phyloP scores from a whole-genome alignment of 2,113 vertebrate species.

The Chionis minor region DNA sequence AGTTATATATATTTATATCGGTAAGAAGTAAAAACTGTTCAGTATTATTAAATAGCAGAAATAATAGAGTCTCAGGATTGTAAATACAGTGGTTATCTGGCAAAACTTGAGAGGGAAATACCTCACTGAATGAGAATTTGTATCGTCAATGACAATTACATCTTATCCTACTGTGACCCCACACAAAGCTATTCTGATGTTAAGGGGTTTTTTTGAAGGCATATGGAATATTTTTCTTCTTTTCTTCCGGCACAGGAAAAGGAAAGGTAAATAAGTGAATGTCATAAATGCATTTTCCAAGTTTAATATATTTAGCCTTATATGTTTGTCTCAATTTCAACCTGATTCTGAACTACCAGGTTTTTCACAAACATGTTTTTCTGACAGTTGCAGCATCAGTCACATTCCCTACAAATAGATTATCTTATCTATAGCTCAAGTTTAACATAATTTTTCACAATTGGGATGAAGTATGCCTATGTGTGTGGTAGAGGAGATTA shows the following conservation, averaged over 20 bases:
- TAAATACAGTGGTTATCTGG: not conserved
- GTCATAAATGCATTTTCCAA: not conserved
- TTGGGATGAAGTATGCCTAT: not conserved
- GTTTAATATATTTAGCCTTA: not conserved
- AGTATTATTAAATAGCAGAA: not conserved
- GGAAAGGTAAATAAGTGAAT: not conserved
- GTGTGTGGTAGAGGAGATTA: not conserved
- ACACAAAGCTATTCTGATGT: not conserved
- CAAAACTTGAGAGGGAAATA: not conserved
- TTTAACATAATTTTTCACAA: slow-evolving; percentile 33
- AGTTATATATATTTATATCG: not conserved
- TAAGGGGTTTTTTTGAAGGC: not conserved
- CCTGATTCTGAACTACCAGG: not conserved
- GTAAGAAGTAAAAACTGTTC: not conserved
- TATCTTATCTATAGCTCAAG: not conserved
- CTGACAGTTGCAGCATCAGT: not conserved
- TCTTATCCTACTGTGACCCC: not conserved
- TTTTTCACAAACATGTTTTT: not conserved
- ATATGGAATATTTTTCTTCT: not conserved
- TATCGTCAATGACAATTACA: not conserved
- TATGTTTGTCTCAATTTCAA: not conserved
- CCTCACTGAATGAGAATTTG: not conserved
- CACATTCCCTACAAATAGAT: not conserved
- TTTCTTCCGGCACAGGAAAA: not conserved
- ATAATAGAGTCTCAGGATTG: not conserved